Evolutionary conservation across 2,113 vertebrate genomes (phyloP).

Genomic region (Strix aluco): DNA sequence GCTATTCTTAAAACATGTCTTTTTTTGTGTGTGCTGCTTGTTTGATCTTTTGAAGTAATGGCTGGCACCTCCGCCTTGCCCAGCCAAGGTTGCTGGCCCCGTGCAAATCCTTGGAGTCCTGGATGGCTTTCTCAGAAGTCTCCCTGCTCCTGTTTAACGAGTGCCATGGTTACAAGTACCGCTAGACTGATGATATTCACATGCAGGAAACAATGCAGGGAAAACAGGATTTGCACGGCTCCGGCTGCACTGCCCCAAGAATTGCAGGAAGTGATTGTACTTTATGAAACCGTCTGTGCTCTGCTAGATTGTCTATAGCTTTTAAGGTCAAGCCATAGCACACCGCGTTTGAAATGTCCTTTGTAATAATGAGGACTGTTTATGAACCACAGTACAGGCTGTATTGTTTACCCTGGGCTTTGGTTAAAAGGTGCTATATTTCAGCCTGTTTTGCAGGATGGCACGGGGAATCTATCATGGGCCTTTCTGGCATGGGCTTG

Average conservation of each 20-base stretch:
- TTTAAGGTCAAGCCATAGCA: constrained; percentile 81
- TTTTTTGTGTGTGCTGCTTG: background rate
- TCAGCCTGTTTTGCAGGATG: constrained; percentile 74
- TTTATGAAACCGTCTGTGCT: constrained; percentile 93
- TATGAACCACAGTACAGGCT: constrained; percentile 78
- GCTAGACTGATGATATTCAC: constrained; percentile 82
- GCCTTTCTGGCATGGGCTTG: constrained; percentile 63
- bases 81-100: constrained; percentile 9
- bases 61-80: background rate
- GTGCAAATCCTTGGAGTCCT: constrained; percentile 53
- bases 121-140: constrained; percentile 73
- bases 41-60: background rate
- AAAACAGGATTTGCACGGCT: constrained; percentile 99
- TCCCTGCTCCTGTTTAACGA: constrained; percentile 69
- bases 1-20: background rate
- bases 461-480: constrained; percentile 69
- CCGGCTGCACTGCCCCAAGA: constrained; percentile 92
- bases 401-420: constrained; percentile 77
- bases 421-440: constrained; percentile 70
- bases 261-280: constrained; percentile 99
- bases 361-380: constrained; percentile 84
- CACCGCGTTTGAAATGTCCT: constrained; percentile 74
- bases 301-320: constrained; percentile 88
- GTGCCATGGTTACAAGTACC: constrained; percentile 85
- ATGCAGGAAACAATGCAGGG: constrained; percentile 93